These are phyloP conservation scores for Trichogramma pretiosum DNA, from an alignment of 1,140 invertebrate species.

Conservation along the genomic window DNA sequence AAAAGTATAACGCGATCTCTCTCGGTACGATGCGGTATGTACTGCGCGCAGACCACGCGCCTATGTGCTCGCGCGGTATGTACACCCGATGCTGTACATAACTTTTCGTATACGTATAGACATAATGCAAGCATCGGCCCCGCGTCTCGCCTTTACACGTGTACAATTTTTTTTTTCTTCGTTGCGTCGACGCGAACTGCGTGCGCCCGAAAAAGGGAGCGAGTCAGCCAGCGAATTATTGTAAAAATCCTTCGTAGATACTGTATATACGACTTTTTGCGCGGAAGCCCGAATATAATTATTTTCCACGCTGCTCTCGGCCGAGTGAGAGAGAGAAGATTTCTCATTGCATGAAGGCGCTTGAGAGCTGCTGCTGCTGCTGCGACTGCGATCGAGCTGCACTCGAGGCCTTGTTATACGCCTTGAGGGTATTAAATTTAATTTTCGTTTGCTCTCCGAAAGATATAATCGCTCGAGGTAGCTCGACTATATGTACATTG, in stretches of 20 bases:
- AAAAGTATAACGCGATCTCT: conserved; percentile 9
- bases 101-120: too few species aligned
- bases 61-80: not conserved
- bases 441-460: too few species aligned
- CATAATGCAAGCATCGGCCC: not conserved
- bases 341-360: too few species aligned
- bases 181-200: not conserved
- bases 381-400: not conserved
- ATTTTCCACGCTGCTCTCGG: conserved; percentile 1
- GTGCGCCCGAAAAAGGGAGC: too few species aligned
- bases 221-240: not conserved
- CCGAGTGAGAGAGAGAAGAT: too few species aligned
- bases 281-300: conserved; percentile 14
- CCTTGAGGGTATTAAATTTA: conserved; percentile 12
- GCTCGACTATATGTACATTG: too few species aligned
- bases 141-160: not conserved
- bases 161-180: not conserved
- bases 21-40: too few species aligned
- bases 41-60: too few species aligned
- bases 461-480: too few species aligned
- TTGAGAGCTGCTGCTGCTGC: not conserved
- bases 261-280: too few species aligned
- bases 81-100: too few species aligned
- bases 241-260: too few species aligned
- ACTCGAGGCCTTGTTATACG: conserved; percentile 8